phyloP scores from a whole-genome alignment of 2,888 invertebrate genomes.

The Cancer borealis region DNA sequence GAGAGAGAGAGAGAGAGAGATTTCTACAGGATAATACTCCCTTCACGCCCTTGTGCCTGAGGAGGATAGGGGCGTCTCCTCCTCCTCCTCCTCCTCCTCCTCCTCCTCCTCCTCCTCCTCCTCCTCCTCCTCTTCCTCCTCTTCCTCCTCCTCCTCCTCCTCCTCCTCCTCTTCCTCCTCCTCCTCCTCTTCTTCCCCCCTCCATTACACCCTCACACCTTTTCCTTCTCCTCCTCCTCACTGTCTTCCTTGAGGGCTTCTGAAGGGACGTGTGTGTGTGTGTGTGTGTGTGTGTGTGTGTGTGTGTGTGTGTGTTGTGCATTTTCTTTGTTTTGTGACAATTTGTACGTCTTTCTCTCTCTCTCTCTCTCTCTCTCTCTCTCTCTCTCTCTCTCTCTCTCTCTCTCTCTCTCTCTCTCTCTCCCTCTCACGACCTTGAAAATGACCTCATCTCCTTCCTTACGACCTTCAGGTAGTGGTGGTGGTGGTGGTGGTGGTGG shows the following conservation, averaged over 20 bases:
- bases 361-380: background rate
- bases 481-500: background rate
- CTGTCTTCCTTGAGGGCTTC: background rate
- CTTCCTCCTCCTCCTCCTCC: background rate
- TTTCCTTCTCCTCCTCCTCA: background rate
- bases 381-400: background rate
- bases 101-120: slow-evolving; percentile 31
- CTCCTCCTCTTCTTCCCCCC: background rate
- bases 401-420: slow-evolving; percentile 1
- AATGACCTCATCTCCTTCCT: background rate
- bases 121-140: slow-evolving; percentile 18
- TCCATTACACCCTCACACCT: background rate
- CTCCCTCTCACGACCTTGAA: background rate
- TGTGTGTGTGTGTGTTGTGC: too few relatives aligned
- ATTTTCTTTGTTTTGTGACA: background rate
- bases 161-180: background rate
- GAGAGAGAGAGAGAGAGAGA: background rate
- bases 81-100: slow-evolving; percentile 28
- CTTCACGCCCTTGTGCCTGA: background rate
- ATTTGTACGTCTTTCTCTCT: background rate
- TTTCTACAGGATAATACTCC: background rate
- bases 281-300: slow-evolving; percentile 42
- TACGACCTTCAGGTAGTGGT: background rate
- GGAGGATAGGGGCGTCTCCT: background rate
- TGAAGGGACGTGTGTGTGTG: slow-evolving; percentile 2